Conservation (phyloP, 1,140 invertebrate genomes). For the Papilio machaon region DNA sequence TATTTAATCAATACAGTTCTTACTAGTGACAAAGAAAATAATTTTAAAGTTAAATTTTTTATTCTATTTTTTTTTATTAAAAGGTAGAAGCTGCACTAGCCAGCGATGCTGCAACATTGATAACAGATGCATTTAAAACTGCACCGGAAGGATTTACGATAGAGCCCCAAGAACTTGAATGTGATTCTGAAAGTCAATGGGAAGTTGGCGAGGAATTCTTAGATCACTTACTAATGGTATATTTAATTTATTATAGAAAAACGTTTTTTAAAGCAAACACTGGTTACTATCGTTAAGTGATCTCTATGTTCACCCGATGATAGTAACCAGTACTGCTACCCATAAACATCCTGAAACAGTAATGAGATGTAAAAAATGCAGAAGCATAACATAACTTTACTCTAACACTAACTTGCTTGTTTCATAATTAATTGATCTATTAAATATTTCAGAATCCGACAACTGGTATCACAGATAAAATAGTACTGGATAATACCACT, state of each 20-base stretch:
- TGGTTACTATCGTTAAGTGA: neutral
- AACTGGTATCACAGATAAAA: slow-evolving; percentile 83
- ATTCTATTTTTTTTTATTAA: slow-evolving; percentile 25
- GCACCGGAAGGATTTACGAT: slow-evolving; percentile 66
- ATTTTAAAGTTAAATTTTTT: neutral
- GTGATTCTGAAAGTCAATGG: slow-evolving; percentile 64
- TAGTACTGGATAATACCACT: slow-evolving; percentile 67
- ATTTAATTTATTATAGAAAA: neutral
- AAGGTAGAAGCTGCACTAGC: slow-evolving; percentile 73
- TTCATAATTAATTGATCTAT: too few species aligned
- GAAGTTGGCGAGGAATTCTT: slow-evolving; percentile 63
- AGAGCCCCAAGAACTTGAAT: slow-evolving; percentile 58
- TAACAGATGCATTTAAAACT: slow-evolving; percentile 69
- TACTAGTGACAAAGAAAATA: neutral
- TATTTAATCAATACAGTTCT: neutral
- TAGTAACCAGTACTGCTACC: too few species aligned
- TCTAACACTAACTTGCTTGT: too few species aligned
- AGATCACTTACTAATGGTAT: slow-evolving; percentile 70
- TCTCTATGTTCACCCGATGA: neutral
- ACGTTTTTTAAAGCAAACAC: too few species aligned
- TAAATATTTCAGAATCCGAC: slow-evolving; percentile 75
- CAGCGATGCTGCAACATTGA: slow-evolving; percentile 69
- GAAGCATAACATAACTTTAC: too few species aligned
- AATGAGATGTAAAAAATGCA: too few species aligned
- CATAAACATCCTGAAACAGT: too few species aligned